Evolutionary conservation across 1,140 invertebrate genomes (phyloP), one percentile per base, ranked within the genome.

Genomic region (Brachionus koreanus): DNA sequence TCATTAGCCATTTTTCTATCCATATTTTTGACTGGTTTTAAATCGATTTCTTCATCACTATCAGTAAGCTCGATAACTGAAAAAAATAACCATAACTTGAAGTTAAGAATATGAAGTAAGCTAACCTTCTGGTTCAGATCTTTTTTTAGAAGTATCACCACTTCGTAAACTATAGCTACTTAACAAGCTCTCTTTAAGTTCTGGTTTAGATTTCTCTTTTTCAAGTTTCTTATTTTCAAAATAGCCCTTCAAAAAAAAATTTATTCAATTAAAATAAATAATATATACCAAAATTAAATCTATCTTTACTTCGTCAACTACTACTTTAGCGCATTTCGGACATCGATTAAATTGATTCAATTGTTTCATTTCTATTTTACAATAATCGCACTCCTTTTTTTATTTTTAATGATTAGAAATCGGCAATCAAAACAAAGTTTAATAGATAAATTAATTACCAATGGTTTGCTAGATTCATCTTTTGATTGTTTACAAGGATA

Each of bases 91-190:
- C 19, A 16, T 5, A 16, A 72, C 39, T 42, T 16, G 23, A 72
- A 72, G 0, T 43, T 25, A 42, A 72, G 23, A 19, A 42, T 42
- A 35, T 12, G 3, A 42, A 46, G 12, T 19, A 16, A n/a, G n/a
- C n/a, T 33, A 46, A 74, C 69, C 69, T 74, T 74, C 69, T 25
- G 69, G 69, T 33, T 74, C 69, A 13, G 39, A n/a, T 74, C 25
- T 74, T 29, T 43, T 74, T 46, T 46, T 43, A 1, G 12, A 19
- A 25, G 19, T 23, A 13, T 74, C 69, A 25, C 39, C 16, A 46
- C 43, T 74, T 39, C 69, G 19, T 25, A 74, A 46, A 74, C 33
- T 46, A 25, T 74, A 74, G 49, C 19, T 57, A 25, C 5, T 16
- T 57, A 13, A 42, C 7, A 57, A 57, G 19, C 5, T 19, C 9